Base-by-base conservation (phyloP, 2,113 vertebrate species). In the Indicator maculatus region DNA sequence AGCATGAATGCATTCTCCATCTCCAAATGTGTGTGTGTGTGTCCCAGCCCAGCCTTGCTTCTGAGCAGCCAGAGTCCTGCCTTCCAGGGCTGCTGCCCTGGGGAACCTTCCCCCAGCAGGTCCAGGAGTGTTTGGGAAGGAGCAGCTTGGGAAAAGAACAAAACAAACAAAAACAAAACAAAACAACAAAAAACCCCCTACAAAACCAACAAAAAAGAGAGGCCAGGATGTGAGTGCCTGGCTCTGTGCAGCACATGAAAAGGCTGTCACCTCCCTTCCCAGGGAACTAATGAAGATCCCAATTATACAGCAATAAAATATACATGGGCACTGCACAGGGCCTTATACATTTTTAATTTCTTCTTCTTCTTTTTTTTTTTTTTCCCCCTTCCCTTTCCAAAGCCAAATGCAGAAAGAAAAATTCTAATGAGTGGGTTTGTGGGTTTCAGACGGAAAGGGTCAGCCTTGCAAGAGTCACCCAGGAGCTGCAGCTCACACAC, bases 301-400 rank as follows among this genome's bases (percentile, higher is more conserved):
- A 97, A 97, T 98, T 98, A 98, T 88, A 91, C 85, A 50, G 95
- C 91, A 93, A 97, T 98, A 97, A 98, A 98, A 98, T 98, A 98
- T 98, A 98, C 97, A 98, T 98, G 94, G 0, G 36, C 55, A 91
- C 86, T 95, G 96, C 95, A 85, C 95, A 96, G 95, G 77, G 91
- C 81, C 90, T 98, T 97, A 98, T 98, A 87, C 97, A 98, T 98
- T 98, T 98, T 98, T 98, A 98, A 98, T 98, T 94, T 88, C 50
- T 96, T 95, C 36, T 36, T 36, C 36, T 36, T 36, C 36, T 36
- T 36, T 8, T 36, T 36, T 36, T 36, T 36, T 36, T 36, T 36
- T 36, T 36, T 36, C 8, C 8, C 36, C 36, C 36, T 36, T 95
- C 30, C 41, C 33, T 94, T 95, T 96, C 89, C 95, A 94, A 94